Conservation (phyloP, 2,113 vertebrate species). For the Crotalus helleri region DNA sequence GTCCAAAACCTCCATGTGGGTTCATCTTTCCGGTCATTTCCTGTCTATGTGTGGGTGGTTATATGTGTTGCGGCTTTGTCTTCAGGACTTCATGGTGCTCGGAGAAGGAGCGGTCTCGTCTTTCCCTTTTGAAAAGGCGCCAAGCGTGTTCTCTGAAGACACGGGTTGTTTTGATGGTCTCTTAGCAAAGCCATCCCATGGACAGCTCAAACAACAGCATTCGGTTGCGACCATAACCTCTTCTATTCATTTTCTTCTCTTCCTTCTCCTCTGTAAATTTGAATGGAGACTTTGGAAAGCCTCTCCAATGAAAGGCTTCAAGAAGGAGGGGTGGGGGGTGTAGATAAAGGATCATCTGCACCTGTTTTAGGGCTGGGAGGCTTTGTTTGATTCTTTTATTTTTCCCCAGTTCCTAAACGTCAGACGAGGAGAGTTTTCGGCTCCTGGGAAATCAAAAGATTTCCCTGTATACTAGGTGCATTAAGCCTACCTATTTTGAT, state of each 20-base stretch:
- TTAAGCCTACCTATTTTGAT: background rate
- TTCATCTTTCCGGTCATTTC: background rate
- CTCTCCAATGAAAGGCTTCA: background rate
- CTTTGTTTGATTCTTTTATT: background rate
- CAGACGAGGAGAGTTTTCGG: background rate
- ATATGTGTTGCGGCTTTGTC: background rate
- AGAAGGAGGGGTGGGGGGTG: background rate
- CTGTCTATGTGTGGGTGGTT: background rate
- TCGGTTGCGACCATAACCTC: background rate
- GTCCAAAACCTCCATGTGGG: background rate
- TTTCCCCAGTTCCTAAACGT: background rate
- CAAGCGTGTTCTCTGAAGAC: too few species aligned
- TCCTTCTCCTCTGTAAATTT: background rate
- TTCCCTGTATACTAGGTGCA: background rate
- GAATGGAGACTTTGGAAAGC: background rate
- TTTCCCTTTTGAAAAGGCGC: background rate
- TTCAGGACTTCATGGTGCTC: background rate
- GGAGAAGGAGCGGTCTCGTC: background rate
- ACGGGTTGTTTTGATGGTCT: background rate
- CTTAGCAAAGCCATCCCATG: background rate
- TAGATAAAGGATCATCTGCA: background rate
- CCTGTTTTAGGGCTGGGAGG: background rate
- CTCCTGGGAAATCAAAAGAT: background rate
- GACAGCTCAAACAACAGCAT: background rate
- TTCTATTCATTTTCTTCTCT: background rate